phyloP scores from a whole-genome alignment of 2,113 vertebrate genomes.

The Chamaea fasciata region DNA sequence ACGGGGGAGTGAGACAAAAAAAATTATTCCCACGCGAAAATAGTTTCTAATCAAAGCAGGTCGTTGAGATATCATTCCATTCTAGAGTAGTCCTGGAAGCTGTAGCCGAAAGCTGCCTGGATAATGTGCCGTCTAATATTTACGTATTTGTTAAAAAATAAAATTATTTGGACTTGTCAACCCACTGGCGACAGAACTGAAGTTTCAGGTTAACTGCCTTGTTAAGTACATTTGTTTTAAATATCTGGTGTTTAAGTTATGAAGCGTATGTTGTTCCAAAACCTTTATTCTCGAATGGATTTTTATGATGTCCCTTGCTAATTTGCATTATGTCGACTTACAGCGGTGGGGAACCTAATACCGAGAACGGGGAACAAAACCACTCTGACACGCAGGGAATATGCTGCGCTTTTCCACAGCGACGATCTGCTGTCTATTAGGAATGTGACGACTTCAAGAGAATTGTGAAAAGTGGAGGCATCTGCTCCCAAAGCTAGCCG shows the following conservation, averaged over 20 bases:
- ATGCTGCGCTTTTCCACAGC: neutral
- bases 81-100: neutral
- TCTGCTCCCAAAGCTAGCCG: neutral
- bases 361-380: neutral
- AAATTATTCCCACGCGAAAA: neutral
- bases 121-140: neutral
- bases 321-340: conserved; percentile 41
- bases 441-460: conserved; percentile 33
- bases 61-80: neutral
- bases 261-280: neutral
- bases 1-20: neutral
- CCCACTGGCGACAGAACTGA: neutral
- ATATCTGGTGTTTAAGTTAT: neutral
- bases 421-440: conserved; percentile 50
- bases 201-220: conserved; percentile 36
- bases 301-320: conserved; percentile 25
- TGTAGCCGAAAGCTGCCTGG: neutral
- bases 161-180: conserved; percentile 12
- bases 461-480: conserved; percentile 22
- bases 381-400: conserved; percentile 14
- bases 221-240: conserved; percentile 3
- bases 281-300: neutral
- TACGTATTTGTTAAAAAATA: conserved; percentile 15
- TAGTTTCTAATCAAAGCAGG: neutral
- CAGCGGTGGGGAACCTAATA: neutral